A percentile compares a stretch with the other conserved stretches of the same genome.
These are phyloP conservation scores for Phenacoccus solenopsis DNA, from an alignment of 1,140 invertebrate genomes.

Conservation along the genomic window DNA sequence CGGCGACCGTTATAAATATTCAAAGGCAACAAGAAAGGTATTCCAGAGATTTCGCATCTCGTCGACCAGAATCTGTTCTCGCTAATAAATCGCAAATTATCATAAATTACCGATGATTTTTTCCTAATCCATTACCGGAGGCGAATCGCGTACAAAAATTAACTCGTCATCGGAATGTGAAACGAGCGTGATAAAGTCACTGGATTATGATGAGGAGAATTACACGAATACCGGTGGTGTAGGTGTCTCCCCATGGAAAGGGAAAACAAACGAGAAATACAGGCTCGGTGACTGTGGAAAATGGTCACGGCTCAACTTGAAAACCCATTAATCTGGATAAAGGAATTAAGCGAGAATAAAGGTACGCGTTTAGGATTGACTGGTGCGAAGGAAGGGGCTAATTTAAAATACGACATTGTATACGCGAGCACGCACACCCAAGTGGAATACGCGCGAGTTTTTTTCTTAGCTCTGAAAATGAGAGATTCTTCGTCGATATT, in stretches of 20 bases:
- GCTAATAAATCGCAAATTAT: slow-evolving; percentile 12
- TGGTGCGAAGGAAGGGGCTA: neutral
- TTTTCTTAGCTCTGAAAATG: too few relatives aligned
- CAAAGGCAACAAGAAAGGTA: slow-evolving; percentile 6
- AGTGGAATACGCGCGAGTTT: too few relatives aligned
- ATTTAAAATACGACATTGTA: neutral
- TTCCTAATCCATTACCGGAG: neutral
- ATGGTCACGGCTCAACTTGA: neutral
- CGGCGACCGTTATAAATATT: neutral
- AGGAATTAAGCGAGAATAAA: neutral
- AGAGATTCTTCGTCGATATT: neutral
- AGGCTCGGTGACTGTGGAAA: neutral
- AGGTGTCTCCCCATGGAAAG: too few relatives aligned
- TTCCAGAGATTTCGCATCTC: neutral
- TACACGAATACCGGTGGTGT: too few relatives aligned
- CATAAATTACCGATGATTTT: neutral
- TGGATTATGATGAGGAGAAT: too few relatives aligned
- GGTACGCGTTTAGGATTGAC: neutral
- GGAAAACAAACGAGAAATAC: neutral
- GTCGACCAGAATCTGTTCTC: neutral
- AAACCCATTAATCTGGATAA: neutral
- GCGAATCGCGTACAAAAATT: neutral
- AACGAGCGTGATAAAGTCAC: too few relatives aligned
- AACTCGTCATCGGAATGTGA: too few relatives aligned
- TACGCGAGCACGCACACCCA: too few relatives aligned